Evolutionary conservation across 2,888 invertebrate genomes (phyloP), one percentile per base, ranked within the genome.

Genomic region (Leptinotarsa tumamoca): DNA sequence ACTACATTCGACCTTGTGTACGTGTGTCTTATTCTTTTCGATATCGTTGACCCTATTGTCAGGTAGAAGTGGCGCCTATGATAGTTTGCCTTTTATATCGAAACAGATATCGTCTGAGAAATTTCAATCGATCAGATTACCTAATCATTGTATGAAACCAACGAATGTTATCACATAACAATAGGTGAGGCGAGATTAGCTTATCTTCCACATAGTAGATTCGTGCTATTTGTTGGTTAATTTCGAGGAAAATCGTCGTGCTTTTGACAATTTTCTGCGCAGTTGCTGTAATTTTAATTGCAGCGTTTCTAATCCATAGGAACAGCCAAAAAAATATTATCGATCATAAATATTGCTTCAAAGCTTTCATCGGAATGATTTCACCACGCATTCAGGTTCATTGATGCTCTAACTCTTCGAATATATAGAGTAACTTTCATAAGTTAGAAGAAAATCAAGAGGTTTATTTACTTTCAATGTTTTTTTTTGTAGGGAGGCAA

Each of bases 131-230:
- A 70, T 56, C 56, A 49, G 70, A 70, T 70, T 70, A 70, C 58
- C 58, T 70, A 70, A 70, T 33, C 18, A 70, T 58, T 70, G 43
- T 70, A 43, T 18, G 70, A 71, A 70, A 75, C 74, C 76, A 68
- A 73, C 76, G 61, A 74, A 74, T 71, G 68, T 79, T 72, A 75
- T 77, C 77, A 67, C 63, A 70, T 67, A 73, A 77, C 75, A 79
- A 77, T 73, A 75, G 71, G 72, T 71, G 58, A 68, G 43, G 76
- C 43, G 21, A 58, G 70, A 70, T 70, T 49, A 58, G 70, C 43
- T 13, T 70, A 70, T 70, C 70, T 70, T 18, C 3, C 58, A 50
- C 70, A 56, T 50, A 58, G 43, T 33, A 17, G 56, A 58, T 58
- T 58, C 50, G 27, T 50, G 49, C 58, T 70, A 50, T 58, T 70